Conservation (phyloP, 53 echinoderm and acorn worm genomes). For the Actinopyga echinites region DNA sequence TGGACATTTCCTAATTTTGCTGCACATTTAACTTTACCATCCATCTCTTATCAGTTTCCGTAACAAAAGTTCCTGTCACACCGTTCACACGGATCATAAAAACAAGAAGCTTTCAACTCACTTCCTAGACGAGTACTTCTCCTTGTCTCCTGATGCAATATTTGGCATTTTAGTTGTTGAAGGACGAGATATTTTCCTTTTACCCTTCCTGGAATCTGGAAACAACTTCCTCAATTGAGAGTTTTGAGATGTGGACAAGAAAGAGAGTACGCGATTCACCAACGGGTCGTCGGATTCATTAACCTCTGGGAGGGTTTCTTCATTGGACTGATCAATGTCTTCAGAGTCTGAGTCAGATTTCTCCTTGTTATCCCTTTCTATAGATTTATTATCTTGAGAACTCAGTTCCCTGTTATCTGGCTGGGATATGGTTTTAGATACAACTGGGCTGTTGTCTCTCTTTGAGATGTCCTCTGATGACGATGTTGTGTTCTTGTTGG, state of each 20-base stretch:
- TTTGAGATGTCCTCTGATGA: not conserved
- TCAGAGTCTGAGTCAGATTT: conserved; percentile 6
- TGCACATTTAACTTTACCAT: too few species aligned
- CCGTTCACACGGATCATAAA: too few species aligned
- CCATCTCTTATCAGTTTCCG: too few species aligned
- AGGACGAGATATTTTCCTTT: conserved; percentile 6
- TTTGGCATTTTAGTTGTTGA: conserved; percentile 22
- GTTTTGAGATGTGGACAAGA: conserved; percentile 35
- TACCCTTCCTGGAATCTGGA: not conserved
- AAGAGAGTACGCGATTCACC: conserved; percentile 71
- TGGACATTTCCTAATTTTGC: too few species aligned
- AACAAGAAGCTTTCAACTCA: not conserved
- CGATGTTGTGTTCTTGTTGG: not conserved
- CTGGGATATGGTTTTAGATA: not conserved
- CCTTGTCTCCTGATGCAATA: conserved; percentile 13
- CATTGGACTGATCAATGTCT: not conserved
- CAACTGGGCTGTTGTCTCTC: not conserved
- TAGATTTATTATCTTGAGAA: conserved; percentile 1
- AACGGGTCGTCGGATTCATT: conserved; percentile 53
- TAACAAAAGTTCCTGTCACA: too few species aligned
- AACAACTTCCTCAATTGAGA: conserved; percentile 18
- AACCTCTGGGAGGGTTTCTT: not conserved
- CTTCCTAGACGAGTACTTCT: conserved; percentile 29
- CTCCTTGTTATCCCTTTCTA: not conserved
- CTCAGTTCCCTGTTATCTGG: not conserved